These are phyloP conservation scores for Panagrolaimus sp. DNA, from an alignment of 1,140 invertebrate species.

Conservation along the genomic window DNA sequence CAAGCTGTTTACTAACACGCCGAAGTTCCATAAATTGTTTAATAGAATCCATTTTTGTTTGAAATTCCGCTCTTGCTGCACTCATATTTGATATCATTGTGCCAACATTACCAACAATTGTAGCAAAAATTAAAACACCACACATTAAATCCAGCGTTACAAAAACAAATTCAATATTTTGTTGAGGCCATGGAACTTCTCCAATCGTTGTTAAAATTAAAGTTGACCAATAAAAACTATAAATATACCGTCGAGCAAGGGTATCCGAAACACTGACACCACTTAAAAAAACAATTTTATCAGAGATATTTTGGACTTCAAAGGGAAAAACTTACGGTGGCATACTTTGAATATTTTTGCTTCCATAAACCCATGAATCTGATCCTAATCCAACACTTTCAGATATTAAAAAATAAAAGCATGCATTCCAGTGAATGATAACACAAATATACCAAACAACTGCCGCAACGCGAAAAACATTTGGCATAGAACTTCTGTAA, in stretches of 20 bases:
- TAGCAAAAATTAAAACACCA: conserved; percentile 76
- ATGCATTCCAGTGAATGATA: conserved; percentile 93
- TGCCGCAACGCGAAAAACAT: conserved; percentile 63
- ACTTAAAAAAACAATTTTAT: conserved; percentile 33
- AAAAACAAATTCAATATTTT: conserved; percentile 78
- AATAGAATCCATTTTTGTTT: conserved; percentile 87
- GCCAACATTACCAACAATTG: conserved; percentile 84
- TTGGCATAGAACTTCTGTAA: conserved; percentile 67
- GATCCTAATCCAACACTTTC: conserved; percentile 76
- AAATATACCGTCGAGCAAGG: conserved; percentile 61
- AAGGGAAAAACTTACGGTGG: conserved; percentile 38
- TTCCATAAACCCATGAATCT: conserved; percentile 74
- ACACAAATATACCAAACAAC: conserved; percentile 78
- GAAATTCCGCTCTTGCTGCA: conserved; percentile 82
- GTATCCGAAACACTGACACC: conserved; percentile 41
- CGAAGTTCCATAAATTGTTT: conserved; percentile 87
- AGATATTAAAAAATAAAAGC: conserved; percentile 85
- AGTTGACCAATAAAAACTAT: conserved; percentile 94
- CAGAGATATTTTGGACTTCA: not conserved
- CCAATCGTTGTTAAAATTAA: conserved; percentile 88
- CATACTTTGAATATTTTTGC: conserved; percentile 50
- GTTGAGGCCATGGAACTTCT: conserved; percentile 57
- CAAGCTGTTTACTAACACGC: conserved; percentile 65
- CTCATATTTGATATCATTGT: conserved; percentile 98
- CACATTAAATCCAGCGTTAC: conserved; percentile 81